A percentile compares a stretch with the other conserved stretches of the same genome.
phyloP scores from a whole-genome alignment of 2,113 vertebrate genomes.

The Oryzias javanicus region DNA sequence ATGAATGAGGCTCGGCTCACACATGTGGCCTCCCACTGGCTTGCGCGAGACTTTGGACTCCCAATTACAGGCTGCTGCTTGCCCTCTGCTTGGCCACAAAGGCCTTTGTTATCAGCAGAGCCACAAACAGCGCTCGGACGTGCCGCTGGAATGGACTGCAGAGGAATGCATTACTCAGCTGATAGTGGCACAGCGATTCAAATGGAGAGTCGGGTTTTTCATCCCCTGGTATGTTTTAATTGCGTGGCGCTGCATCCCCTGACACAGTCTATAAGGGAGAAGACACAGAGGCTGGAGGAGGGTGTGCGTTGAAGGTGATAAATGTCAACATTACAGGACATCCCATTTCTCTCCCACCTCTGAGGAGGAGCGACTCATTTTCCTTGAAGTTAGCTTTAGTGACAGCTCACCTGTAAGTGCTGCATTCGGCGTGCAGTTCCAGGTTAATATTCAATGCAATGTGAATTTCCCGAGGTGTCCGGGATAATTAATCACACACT shows the following conservation, averaged over 20 bases:
- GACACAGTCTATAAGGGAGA: constrained; percentile 41
- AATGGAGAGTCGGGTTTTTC: constrained; percentile 60
- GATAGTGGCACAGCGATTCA: constrained; percentile 63
- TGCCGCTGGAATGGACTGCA: constrained; percentile 60
- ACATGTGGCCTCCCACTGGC: constrained; percentile 55
- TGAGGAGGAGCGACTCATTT: constrained; percentile 47
- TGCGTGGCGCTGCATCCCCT: constrained; percentile 51
- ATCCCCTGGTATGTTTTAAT: constrained; percentile 74
- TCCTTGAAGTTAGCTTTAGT: constrained; percentile 55
- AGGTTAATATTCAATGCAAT: constrained; percentile 22
- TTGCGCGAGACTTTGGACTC: constrained; percentile 59
- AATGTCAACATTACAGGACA: constrained; percentile 63
- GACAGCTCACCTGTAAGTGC: constrained; percentile 40
- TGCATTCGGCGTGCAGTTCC: constrained; percentile 5
- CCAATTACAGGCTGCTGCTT: constrained; percentile 66
- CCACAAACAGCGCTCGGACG: constrained; percentile 62
- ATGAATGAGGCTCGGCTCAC: constrained; percentile 28
- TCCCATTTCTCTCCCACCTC: constrained; percentile 57
- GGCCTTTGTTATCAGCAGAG: constrained; percentile 69
- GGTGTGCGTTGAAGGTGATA: constrained; percentile 55
- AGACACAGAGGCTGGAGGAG: constrained; percentile 25
- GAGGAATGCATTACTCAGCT: constrained; percentile 60
- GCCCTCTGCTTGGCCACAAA: constrained; percentile 63
- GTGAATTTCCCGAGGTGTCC: constrained; percentile 29
- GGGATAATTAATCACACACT: constrained; percentile 55